Evolutionary conservation across 2,888 invertebrate species (phyloP).

Genomic region (Andricus quercusramuli): DNA sequence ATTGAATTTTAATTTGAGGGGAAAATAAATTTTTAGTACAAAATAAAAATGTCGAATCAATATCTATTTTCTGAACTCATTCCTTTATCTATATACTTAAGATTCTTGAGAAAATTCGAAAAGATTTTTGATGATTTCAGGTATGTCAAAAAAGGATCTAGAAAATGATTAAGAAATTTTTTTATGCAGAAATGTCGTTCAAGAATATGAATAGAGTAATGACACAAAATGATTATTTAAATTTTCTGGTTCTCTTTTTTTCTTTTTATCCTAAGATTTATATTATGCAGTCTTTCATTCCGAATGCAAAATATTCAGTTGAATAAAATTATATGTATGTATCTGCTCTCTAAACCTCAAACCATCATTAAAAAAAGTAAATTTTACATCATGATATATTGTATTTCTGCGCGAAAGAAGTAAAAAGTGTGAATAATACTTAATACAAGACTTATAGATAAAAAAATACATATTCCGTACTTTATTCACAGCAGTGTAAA

Average conservation of each 20-base stretch:
- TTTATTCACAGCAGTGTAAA: not conserved
- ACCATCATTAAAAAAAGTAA: not conserved
- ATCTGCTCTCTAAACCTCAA: not conserved
- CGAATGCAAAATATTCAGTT: slow-evolving; percentile 1
- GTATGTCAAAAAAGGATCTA: too few species aligned
- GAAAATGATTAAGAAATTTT: too few species aligned
- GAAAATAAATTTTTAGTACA: too few species aligned
- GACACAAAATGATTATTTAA: not conserved
- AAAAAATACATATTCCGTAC: not conserved
- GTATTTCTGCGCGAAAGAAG: too few species aligned
- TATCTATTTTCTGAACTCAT: too few species aligned
- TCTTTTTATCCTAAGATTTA: not conserved
- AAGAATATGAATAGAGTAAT: slow-evolving; percentile 5
- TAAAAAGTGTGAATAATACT: too few species aligned
- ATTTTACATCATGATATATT: too few species aligned
- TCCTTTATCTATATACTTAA: too few species aligned
- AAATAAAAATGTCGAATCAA: too few species aligned
- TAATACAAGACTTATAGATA: not conserved
- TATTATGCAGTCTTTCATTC: slow-evolving; percentile 8
- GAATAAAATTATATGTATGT: not conserved
- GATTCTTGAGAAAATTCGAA: too few species aligned
- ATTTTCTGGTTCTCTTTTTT: not conserved
- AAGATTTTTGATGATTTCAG: too few species aligned
- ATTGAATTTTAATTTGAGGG: too few species aligned
- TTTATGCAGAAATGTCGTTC: not conserved